A percentile compares a stretch with the other conserved stretches of the same genome.
Conservation (phyloP, 2,113 vertebrate species). For the Sarotherodon lohbergeri region DNA sequence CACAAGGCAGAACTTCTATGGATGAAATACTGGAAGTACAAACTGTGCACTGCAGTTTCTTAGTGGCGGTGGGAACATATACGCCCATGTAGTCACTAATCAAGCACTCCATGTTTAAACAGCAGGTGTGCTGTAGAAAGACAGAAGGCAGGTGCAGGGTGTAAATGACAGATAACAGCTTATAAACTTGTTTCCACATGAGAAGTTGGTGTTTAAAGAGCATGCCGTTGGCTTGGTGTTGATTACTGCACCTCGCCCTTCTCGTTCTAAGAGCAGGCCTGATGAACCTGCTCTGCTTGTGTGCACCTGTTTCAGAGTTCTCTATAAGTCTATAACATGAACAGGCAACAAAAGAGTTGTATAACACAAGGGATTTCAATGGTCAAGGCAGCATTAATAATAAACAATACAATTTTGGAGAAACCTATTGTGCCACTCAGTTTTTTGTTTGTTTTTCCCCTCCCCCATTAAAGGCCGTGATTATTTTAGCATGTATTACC, state of each 20-base stretch:
- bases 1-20: background rate
- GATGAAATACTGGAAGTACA: background rate
- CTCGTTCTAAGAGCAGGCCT: background rate
- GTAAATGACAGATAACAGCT: conserved; percentile 4
- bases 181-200: conserved; percentile 1
- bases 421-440: background rate
- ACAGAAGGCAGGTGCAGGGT: background rate
- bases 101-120: background rate
- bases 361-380: background rate
- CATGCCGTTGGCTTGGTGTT: background rate
- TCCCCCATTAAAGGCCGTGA: background rate
- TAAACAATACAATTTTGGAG: background rate
- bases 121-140: conserved; percentile 1
- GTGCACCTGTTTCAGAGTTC: background rate
- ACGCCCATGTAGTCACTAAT: background rate
- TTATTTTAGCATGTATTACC: background rate
- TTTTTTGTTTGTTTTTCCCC: background rate
- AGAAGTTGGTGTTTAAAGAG: background rate
- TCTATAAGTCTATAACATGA: background rate
- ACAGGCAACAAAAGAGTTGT: background rate
- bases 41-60: background rate
- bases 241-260: background rate
- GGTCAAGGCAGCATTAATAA: background rate
- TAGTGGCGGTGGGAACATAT: background rate
- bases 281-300: conserved; percentile 24